Base-by-base conservation (phyloP, 2,113 vertebrate genomes). In the Phrynosoma blainvillii region DNA sequence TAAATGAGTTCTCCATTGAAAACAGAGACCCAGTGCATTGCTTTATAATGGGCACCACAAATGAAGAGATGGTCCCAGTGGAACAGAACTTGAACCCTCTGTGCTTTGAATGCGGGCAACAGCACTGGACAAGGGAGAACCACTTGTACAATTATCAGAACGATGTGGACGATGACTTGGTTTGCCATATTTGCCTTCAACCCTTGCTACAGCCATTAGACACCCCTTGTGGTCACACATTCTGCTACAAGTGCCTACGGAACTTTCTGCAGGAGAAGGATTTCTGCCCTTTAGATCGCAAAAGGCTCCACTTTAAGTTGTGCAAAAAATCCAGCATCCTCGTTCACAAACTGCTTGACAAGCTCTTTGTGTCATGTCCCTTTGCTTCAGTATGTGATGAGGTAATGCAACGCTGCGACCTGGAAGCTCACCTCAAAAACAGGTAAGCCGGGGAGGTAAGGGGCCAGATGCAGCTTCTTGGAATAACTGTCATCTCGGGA, bases 181-280 rank as follows among this genome's bases (percentile, higher is more conserved):
- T 99, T 94, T 99, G 99, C 97, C 99, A 99, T 92, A 99, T 99
- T 95, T 99, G 99, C 97, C 98, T 99, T 96, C 99, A 99, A 96
- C 99, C 99, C 18, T 97, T 99, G 94, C 95, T 99, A 94, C 98
- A 98, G 97, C 99, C 99, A 0, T 96, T 99, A 32, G 99, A 99
- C 93, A 99, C 99, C 0, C 99, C 99, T 11, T 99, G 99, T 56
- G 99, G 99, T 78, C 99, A 99, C 96, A 99, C 99, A n/a, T 99
- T 99, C 97, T 99, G 99, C 90, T 98, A 97, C 94, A 98, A 98
- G 96, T 99, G 99, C 97, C 98, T 99, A 95, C 97, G 97, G 81
- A 99, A 98, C 96, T 99, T 99, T 95, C 96, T 99, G 85, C 98
- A 98, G 95, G 98, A 99, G 94, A 98, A 98, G 79, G 98, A 99